phyloP scores from a whole-genome alignment of 2,888 invertebrate genomes.

The Caenorhabditis imperialis region DNA sequence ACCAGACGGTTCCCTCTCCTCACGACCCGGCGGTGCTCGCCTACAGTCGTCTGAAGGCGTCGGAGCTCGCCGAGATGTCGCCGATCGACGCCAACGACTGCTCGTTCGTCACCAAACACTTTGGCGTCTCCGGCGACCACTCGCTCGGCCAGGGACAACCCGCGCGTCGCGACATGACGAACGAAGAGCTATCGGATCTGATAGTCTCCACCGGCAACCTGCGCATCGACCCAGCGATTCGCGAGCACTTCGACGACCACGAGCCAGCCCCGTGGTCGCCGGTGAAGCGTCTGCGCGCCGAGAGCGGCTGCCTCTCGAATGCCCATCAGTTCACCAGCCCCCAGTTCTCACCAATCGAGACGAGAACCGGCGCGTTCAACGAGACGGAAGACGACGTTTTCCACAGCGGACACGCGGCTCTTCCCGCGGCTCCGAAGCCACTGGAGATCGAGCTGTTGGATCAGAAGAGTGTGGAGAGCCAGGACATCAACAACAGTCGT shows the following conservation, averaged over 20 bases:
- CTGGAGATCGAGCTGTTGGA: background rate
- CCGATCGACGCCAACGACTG: conserved; percentile 48
- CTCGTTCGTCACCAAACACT: conserved; percentile 41
- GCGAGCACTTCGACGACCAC: background rate
- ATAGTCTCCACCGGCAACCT: conserved; percentile 55
- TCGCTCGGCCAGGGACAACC: background rate
- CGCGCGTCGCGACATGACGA: conserved; percentile 39
- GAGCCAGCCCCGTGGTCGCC: conserved; percentile 57
- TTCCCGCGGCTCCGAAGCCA: background rate
- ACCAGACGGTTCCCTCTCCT: conserved; percentile 25
- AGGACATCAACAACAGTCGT: conserved; percentile 53
- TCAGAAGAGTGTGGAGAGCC: conserved; percentile 10
- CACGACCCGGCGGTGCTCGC: conserved; percentile 52
- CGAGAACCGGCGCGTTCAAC: conserved; percentile 13
- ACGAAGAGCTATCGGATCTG: conserved; percentile 55
- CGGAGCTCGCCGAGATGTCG: conserved; percentile 36
- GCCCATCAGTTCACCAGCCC: conserved; percentile 30
- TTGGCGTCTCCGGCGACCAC: conserved; percentile 8
- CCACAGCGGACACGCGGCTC: conserved; percentile 2
- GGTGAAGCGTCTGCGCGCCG: conserved; percentile 51
- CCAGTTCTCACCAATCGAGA: conserved; percentile 48
- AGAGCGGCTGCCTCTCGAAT: conserved; percentile 32
- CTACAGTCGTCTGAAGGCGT: conserved; percentile 31
- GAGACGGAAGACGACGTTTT: conserved; percentile 44
- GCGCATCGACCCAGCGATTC: conserved; percentile 19